Evolutionary conservation across 2,113 vertebrate genomes (phyloP).

Genomic region (Cyanoliseus patagonus): DNA sequence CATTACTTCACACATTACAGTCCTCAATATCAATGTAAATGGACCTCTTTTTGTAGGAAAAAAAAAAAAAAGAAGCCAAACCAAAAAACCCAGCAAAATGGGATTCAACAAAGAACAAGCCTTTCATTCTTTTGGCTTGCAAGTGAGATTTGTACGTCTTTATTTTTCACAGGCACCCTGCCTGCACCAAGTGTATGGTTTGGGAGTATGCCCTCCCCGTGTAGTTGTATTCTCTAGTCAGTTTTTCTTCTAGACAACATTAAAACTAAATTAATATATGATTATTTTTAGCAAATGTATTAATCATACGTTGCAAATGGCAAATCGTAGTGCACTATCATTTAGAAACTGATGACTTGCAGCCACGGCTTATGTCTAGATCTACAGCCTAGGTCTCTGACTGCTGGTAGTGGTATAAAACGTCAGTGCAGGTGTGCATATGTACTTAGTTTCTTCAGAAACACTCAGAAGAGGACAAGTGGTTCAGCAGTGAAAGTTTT

Average conservation of each 20-base stretch:
- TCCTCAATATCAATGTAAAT: constrained; percentile 35
- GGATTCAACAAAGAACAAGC: not conserved
- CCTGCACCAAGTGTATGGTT: not conserved
- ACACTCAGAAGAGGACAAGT: not conserved
- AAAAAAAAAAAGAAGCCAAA: not conserved
- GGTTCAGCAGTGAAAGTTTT: not conserved
- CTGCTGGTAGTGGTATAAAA: not conserved
- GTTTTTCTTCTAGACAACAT: not conserved
- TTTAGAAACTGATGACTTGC: not conserved
- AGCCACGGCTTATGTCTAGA: not conserved
- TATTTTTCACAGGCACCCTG: not conserved
- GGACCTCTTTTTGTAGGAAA: not conserved
- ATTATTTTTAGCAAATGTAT: not conserved
- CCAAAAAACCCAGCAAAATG: not conserved
- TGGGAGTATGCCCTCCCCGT: not conserved
- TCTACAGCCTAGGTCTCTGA: not conserved
- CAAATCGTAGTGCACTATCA: not conserved
- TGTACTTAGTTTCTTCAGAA: not conserved
- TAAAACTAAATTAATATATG: not conserved
- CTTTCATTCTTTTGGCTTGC: not conserved
- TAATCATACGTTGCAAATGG: not conserved
- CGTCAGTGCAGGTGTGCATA: too few species aligned
- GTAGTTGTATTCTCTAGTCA: not conserved
- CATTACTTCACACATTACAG: constrained; percentile 46
- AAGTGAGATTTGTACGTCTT: not conserved